A percentile compares a stretch with the other conserved stretches of the same genome.
Conservation (phyloP, 1,140 invertebrate species). For the Dendroctonus ponderosae region DNA sequence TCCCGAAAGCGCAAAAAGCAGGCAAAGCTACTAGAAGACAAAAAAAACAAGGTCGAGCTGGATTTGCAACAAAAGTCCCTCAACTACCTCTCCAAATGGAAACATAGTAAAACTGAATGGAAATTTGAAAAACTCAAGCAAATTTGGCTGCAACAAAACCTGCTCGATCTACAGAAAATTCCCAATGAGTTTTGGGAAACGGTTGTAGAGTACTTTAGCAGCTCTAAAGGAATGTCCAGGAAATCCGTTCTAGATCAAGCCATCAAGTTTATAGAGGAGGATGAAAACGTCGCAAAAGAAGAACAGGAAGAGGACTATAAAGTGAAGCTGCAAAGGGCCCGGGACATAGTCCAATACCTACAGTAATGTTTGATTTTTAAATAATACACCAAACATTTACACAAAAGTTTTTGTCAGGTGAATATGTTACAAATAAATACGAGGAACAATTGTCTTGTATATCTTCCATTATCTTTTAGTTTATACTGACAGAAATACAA, state of each 20-base stretch:
- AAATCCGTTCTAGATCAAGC: constrained; percentile 61
- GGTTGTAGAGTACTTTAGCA: constrained; percentile 69
- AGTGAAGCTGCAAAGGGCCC: constrained; percentile 39
- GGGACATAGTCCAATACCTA: constrained; percentile 44
- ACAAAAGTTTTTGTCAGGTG: not conserved
- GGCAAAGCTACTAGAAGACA: constrained; percentile 37
- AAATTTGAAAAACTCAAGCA: constrained; percentile 76
- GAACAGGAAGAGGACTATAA: constrained; percentile 41
- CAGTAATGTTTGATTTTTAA: constrained; percentile 34
- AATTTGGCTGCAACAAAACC: constrained; percentile 69
- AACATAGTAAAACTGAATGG: constrained; percentile 66
- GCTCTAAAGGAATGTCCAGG: constrained; percentile 63
- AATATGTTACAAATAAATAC: not conserved
- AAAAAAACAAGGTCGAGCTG: constrained; percentile 40
- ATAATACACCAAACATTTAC: not conserved
- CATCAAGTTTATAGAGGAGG: constrained; percentile 62
- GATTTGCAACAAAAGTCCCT: constrained; percentile 50
- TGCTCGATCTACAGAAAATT: constrained; percentile 60
- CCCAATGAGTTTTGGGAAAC: constrained; percentile 61
- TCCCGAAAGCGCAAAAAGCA: constrained; percentile 40
- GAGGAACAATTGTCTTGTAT: not conserved
- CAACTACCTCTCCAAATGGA: constrained; percentile 67
- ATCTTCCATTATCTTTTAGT: not conserved
- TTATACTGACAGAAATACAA: constrained; percentile 18
- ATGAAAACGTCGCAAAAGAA: constrained; percentile 41